Percentiles rank a stretch among this genome's conserved stretches.
Evolutionary conservation across 2,113 vertebrate species (phyloP).

Genomic region (Neodon shergylaensis): DNA sequence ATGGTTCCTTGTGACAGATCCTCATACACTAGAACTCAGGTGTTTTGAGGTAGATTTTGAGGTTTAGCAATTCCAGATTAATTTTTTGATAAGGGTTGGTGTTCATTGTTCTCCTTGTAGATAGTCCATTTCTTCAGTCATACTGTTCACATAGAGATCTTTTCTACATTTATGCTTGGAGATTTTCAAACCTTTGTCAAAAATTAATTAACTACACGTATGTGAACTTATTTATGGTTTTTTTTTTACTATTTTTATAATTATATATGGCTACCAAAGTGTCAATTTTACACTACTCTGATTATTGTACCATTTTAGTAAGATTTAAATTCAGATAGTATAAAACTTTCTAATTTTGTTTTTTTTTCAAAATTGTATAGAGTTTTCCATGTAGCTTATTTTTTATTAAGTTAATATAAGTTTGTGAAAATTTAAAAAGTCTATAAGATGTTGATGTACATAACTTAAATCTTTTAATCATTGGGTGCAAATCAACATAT

Average conservation of each 20-base stretch:
- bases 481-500: neutral
- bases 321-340: neutral
- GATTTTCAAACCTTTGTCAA: too few relatives aligned
- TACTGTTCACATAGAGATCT: too few relatives aligned
- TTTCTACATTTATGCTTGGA: too few relatives aligned
- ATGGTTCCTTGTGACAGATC: too few relatives aligned
- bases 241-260: neutral
- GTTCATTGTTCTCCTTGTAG: too few relatives aligned
- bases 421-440: neutral
- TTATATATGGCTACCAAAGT: neutral
- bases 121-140: too few relatives aligned
- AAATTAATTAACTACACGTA: too few relatives aligned
- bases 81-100: too few relatives aligned
- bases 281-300: neutral
- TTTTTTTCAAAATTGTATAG: neutral
- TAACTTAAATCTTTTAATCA: constrained; percentile 1
- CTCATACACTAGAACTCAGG: too few relatives aligned
- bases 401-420: neutral
- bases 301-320: neutral
- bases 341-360: neutral
- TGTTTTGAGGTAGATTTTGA: too few relatives aligned
- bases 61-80: too few relatives aligned
- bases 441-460: neutral
- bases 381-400: neutral
- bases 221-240: neutral